Percentiles rank a stretch among this genome's conserved stretches.
Conservation (phyloP, 2,888 invertebrate species). For the Coleophora flavipennella region DNA sequence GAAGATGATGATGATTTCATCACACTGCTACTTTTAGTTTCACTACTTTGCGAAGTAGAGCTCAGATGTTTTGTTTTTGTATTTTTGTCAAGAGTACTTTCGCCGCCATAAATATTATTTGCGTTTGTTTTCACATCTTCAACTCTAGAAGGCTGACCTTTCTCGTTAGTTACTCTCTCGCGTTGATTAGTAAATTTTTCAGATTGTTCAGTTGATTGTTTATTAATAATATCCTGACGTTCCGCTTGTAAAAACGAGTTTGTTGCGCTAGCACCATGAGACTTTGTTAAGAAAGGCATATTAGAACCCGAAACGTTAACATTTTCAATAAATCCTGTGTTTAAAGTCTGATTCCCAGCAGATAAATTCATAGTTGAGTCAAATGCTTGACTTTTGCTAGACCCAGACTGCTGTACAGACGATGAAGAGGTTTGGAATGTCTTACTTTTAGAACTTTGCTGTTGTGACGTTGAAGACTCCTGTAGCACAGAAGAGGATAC, state of each 20-base stretch:
- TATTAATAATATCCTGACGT: conserved; percentile 43
- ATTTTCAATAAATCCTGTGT: conserved; percentile 59
- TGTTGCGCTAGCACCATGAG: conserved; percentile 50
- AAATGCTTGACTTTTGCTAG: conserved; percentile 50
- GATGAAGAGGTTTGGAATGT: conserved; percentile 56
- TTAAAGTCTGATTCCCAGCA: conserved; percentile 46
- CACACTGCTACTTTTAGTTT: conserved; percentile 68
- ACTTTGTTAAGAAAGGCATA: conserved; percentile 35
- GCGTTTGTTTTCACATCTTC: conserved; percentile 43
- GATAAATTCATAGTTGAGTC: conserved; percentile 53
- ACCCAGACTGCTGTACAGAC: conserved; percentile 51
- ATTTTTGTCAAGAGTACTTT: conserved; percentile 47
- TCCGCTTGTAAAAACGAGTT: conserved; percentile 59
- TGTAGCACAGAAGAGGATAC: conserved; percentile 50
- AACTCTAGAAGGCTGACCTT: conserved; percentile 36
- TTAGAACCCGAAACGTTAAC: conserved; percentile 31
- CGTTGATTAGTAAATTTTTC: conserved; percentile 18
- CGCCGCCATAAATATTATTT: conserved; percentile 53
- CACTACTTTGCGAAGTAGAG: conserved; percentile 57
- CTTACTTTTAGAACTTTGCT: conserved; percentile 57
- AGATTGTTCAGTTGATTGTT: conserved; percentile 30
- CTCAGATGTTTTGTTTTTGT: conserved; percentile 44
- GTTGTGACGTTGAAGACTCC: conserved; percentile 51
- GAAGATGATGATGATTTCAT: conserved; percentile 76
- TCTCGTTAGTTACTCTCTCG: conserved; percentile 26